These are phyloP conservation scores for Entomobrya proxima DNA, from an alignment of 2,888 invertebrate genomes.

Conservation along the genomic window DNA sequence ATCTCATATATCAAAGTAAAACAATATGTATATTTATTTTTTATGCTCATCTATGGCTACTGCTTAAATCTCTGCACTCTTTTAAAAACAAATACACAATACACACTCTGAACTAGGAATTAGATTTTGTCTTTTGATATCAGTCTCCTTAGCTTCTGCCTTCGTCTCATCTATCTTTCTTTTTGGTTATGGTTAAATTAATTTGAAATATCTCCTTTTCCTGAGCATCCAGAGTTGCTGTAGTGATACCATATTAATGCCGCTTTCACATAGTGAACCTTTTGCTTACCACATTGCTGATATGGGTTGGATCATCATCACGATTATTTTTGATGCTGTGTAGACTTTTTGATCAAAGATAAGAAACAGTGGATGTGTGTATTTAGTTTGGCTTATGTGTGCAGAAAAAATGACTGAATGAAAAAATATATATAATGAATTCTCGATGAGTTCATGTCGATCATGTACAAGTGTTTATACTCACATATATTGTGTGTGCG, in stretches of 20 bases:
- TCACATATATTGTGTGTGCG: slow-evolving; percentile 44
- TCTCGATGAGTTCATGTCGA: slow-evolving; percentile 25
- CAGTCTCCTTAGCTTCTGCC: neutral
- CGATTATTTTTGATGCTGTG: slow-evolving; percentile 36
- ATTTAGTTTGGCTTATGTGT: slow-evolving; percentile 1
- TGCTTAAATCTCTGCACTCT: neutral
- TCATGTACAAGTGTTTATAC: slow-evolving; percentile 25
- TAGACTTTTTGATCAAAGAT: slow-evolving; percentile 48
- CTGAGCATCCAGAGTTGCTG: neutral
- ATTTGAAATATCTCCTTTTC: slow-evolving; percentile 2
- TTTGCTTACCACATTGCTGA: slow-evolving; percentile 47
- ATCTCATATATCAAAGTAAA: slow-evolving; percentile 17
- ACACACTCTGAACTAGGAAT: neutral
- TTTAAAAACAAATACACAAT: slow-evolving; percentile 54
- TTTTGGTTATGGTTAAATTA: slow-evolving; percentile 44
- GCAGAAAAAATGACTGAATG: slow-evolving; percentile 46
- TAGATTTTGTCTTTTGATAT: slow-evolving; percentile 46
- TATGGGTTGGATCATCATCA: slow-evolving; percentile 30
- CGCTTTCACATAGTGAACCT: neutral
- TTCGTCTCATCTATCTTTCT: slow-evolving; percentile 21
- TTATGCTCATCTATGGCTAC: slow-evolving; percentile 5
- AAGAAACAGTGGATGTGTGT: slow-evolving; percentile 17
- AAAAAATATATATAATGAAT: slow-evolving; percentile 30
- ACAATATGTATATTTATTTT: slow-evolving; percentile 7
- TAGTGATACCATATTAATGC: slow-evolving; percentile 8